phyloP scores from a whole-genome alignment of 2,113 vertebrate genomes.

The Barbus barbus region DNA sequence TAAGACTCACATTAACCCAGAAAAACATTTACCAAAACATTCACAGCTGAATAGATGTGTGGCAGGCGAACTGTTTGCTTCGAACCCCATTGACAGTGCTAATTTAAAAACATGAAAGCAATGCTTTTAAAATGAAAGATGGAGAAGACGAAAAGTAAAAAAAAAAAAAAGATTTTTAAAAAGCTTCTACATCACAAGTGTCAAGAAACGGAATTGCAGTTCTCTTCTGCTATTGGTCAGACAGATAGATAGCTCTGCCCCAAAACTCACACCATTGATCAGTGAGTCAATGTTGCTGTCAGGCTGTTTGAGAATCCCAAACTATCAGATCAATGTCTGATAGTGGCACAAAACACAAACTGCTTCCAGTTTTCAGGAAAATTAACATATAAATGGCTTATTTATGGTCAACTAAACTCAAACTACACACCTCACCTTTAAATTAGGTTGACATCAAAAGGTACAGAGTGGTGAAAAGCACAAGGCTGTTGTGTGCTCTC shows the following conservation, averaged over 20 bases:
- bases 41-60: conserved; percentile 6
- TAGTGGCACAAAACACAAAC: neutral
- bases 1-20: neutral
- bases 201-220: no score
- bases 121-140: conserved; percentile 1
- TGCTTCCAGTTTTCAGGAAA: neutral
- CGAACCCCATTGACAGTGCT: neutral
- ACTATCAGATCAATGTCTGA: no score
- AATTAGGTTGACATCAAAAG: neutral
- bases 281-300: no score
- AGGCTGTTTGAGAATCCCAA: no score
- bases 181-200: no score
- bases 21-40: conserved; percentile 1
- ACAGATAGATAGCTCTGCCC: no score
- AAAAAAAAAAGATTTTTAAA: neutral
- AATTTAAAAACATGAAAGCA: neutral
- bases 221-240: no score
- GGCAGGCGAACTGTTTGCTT: neutral
- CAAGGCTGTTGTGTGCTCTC: conserved; percentile 26
- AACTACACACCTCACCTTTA: neutral
- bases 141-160: neutral
- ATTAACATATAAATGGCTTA: neutral
- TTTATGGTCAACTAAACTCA: neutral
- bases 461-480: neutral
- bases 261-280: no score